A percentile compares a stretch with the other conserved stretches of the same genome.
Conservation (phyloP, 2,113 vertebrate genomes). For the Tetrao urogallus region DNA sequence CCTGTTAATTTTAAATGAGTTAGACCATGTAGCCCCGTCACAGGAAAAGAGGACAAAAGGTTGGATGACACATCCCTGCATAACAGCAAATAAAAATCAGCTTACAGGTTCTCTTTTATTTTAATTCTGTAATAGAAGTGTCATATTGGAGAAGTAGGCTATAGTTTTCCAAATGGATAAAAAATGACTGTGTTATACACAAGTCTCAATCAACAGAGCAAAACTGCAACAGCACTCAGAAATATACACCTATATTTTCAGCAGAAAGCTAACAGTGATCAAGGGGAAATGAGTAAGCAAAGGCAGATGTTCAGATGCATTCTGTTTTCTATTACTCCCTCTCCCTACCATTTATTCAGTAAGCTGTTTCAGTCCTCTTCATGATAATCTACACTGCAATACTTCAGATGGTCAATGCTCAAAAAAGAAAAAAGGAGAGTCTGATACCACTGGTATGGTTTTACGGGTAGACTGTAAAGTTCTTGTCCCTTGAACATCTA, state of each 20-base stretch:
- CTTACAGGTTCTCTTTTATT: constrained; percentile 28
- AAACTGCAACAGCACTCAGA: not conserved
- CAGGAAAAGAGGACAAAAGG: constrained; percentile 89
- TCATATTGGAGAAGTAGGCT: constrained; percentile 31
- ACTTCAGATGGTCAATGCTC: not conserved
- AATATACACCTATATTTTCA: not conserved
- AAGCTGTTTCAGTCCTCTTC: not conserved
- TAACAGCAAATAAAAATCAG: constrained; percentile 76
- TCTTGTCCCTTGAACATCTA: not conserved
- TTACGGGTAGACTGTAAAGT: not conserved
- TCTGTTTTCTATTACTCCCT: not conserved
- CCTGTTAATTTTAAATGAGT: constrained; percentile 95
- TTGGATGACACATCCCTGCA: constrained; percentile 93
- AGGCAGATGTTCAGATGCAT: not conserved
- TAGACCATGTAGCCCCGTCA: constrained; percentile 88
- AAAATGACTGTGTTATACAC: constrained; percentile 32
- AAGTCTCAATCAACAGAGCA: not conserved
- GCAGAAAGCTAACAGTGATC: not conserved
- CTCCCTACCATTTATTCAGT: not conserved
- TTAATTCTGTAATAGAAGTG: constrained; percentile 40
- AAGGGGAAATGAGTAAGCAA: not conserved
- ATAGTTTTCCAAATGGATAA: constrained; percentile 29
- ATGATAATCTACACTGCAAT: not conserved
- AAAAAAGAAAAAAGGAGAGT: not conserved
- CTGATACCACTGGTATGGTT: not conserved